Percentiles rank a stretch among this genome's conserved stretches.
phyloP scores from a whole-genome alignment of 2,888 invertebrate genomes.

The Chirona hameri region DNA sequence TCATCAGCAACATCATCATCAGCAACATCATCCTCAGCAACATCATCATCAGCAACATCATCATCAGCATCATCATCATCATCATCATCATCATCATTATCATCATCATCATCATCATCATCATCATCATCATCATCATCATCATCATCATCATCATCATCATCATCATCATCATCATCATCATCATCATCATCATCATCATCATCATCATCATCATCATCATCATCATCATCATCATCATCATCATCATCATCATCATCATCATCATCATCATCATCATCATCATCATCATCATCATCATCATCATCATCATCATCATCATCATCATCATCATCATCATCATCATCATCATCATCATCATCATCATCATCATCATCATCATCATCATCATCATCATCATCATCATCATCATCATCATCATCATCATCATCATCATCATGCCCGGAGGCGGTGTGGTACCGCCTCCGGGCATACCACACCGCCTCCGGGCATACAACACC shows the following conservation, averaged over 20 bases:
- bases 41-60: too few species aligned
- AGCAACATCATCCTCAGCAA: too few species aligned
- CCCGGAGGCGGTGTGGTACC: too few species aligned
- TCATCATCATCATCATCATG: constrained; percentile 22
- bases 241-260: constrained; percentile 22
- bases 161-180: constrained; percentile 22
- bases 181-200: constrained; percentile 22
- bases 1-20: too few species aligned
- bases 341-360: neutral
- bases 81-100: too few species aligned
- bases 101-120: neutral
- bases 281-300: neutral
- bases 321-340: constrained; percentile 11
- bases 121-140: neutral
- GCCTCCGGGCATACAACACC: too few species aligned
- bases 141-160: constrained; percentile 22
- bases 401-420: constrained; percentile 22
- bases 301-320: neutral
- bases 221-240: constrained; percentile 22
- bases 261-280: constrained; percentile 10
- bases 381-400: constrained; percentile 22
- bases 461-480: too few species aligned
- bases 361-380: neutral
- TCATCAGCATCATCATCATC: too few species aligned
- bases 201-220: constrained; percentile 22